Evolutionary conservation across 2,888 invertebrate species (phyloP), one percentile per base, ranked within the genome.

Genomic region (Gymnosoma rotundatum): DNA sequence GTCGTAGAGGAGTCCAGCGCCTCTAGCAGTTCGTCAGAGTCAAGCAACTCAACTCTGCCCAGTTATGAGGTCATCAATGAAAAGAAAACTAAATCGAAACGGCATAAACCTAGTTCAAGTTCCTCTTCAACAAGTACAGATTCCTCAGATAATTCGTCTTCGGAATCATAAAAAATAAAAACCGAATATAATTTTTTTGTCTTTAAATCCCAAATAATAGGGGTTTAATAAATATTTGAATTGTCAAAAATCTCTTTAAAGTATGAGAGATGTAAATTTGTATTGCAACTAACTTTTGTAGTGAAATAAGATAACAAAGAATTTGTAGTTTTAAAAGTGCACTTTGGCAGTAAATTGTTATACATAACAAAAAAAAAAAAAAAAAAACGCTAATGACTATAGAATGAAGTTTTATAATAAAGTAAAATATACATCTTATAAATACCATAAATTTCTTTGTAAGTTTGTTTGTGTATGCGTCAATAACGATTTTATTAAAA

Each of bases 51-150:
- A 32, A 91, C 92, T 70, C 81, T 91, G 87, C 91, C 91, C 82
- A 91, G 91, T 76, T 91, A 91, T 85, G 91, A 91, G 84, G 90
- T 91, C 21, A 91, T 91, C 18, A 89, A 88, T 70, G 92, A 91
- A 83, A 91, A 90, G 78, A 89, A 89, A 69, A 83, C 87, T 48
- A 91, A 91, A 80, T 72, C 88, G 14, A 90, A 90, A 64, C 88
- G 89, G 10, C 89, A 88, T 38, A 88, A 87, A 56, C 86, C 82
- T 25, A 88, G 88, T 73, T 87, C 88, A 69, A 89, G 87, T 81
- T 87, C 91, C 70, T 83, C 87, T 60, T 87, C 88, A 48, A 79
- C 86, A 74, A 87, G 75, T 48, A 86, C 87, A 10, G 87, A 87
- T 79, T 87, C 87, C 78, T 90, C 90, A 69, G 89, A 89, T 60